Evolutionary conservation across 2,888 invertebrate species (phyloP), one percentile per base, ranked within the genome.

Genomic region (Entomobrya proxima): DNA sequence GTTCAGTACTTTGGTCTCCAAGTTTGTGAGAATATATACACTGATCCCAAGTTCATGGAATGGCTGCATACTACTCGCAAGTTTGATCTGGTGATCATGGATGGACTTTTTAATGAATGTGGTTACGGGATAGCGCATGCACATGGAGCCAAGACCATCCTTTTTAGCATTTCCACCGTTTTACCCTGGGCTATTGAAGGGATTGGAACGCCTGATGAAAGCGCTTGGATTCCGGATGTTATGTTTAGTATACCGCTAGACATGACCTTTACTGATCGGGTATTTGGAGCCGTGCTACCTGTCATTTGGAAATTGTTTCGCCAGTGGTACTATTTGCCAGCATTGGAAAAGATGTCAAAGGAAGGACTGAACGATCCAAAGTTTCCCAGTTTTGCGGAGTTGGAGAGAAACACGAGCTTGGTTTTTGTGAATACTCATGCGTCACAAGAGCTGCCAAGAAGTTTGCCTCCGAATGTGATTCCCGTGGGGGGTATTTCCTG

Each of bases 61-160:
- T 88, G 88, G 88, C 18, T 87, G 2, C 37, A 82, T 0, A 55
- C 11, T 4, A 61, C 76, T n/a, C 47, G 55, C 27, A 64, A 74
- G 30, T 88, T 88, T 67, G 89, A 89, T 58, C 35, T 89, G 15
- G 86, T 89, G 2, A 58, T 89, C 30, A 40, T 89, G 3, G 89
- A 89, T 47, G 58, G 78, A 6, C 47, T 88, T 0, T 81, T 82
- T 18, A 84, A 85, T 30, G 89, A 89, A 3, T 84, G 87, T 61
- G 88, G 76, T 7, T 75, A 86, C 35, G 88, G 77, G 0, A 24
- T 89, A 21, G 87, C 88, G 0, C 55, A 86, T 18, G 84, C 84
- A 47, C 80, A 82, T 15, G 85, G 82, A 13, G 88, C 89, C 13
- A 85, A 85, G n/a, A 52, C 74, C 11, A 86, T 87, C 3, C 3